Base-by-base conservation (phyloP, 2,888 invertebrate genomes). In the Drosophila algonquin region DNA sequence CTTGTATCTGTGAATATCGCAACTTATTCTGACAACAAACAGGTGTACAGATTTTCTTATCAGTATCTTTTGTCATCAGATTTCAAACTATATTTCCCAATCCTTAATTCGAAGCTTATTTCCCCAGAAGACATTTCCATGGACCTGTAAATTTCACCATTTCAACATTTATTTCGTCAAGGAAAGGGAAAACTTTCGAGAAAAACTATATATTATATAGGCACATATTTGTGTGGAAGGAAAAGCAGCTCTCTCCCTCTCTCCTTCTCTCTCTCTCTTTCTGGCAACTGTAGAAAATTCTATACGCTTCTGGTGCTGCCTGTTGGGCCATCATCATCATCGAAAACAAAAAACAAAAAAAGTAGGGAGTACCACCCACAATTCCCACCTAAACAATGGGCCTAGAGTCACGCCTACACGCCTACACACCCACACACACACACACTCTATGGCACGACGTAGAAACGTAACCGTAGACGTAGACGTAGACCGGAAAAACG, bases 321-420 rank as follows among this genome's bases (percentile, higher is more conserved):
- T 87, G 81, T 79, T 77, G 82, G 80, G 86, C 40, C 40, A 40
- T 40, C 86, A 83, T 72, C 87, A 74, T 24, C 24, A 24, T 21
- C 21, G 21, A 27, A 27, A 6, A 27, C 7, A 30, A 30, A 8
- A 7, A 8, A 30, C 7, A 30, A 2, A 74, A 85, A 69, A 48
- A 54, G 40, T 53, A 50, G 48, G 48, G 65, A 54, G 30, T 21
- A 10, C 40, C 64, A 60, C 55, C 47, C 64, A 30, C 7, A 40
- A n/a, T n/a, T 64, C 72, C 63, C 57, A 79, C 69, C 30, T 44
- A 74, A 84, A 79, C 81, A 82, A 87, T 87, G 68, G 68, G 71
- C 59, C 53, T 55, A 40, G 40, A 40, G 9, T 27, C 54, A 63
- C 59, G 53, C 32, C 40, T 40, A 40, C 54, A 60, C 56, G 53